phyloP scores from a whole-genome alignment of 2,888 invertebrate species.

The Merodon equestris region DNA sequence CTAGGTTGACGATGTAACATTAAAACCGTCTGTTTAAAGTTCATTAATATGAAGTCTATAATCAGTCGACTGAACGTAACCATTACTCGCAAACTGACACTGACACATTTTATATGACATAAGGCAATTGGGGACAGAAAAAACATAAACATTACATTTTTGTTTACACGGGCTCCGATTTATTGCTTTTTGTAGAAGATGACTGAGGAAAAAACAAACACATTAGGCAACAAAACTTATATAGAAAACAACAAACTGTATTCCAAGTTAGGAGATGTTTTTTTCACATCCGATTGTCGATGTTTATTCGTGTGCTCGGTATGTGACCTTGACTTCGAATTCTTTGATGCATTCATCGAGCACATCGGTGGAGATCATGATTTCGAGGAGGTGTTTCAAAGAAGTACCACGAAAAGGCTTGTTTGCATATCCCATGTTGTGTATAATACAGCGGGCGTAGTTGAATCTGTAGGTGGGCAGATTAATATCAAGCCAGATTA shows the following conservation, averaged over 20 bases:
- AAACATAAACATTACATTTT: too few relatives aligned
- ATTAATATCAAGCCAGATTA: too few relatives aligned
- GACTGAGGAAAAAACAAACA: slow-evolving; percentile 9
- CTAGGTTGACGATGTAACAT: too few relatives aligned
- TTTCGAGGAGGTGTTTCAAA: slow-evolving; percentile 29
- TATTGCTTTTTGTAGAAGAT: slow-evolving; percentile 6
- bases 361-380: slow-evolving; percentile 33
- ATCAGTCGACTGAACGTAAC: too few relatives aligned
- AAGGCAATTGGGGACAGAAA: too few relatives aligned
- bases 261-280: slow-evolving; percentile 41
- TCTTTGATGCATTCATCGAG: slow-evolving; percentile 35
- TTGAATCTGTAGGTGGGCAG: slow-evolving; percentile 21
- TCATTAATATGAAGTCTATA: too few relatives aligned
- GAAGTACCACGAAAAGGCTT: slow-evolving; percentile 10
- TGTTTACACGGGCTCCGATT: too few relatives aligned
- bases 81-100: too few relatives aligned
- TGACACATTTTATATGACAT: too few relatives aligned
- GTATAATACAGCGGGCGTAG: neutral
- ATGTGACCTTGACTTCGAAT: slow-evolving; percentile 35
- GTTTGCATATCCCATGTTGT: slow-evolving; percentile 35
- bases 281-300: slow-evolving; percentile 32
- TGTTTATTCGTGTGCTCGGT: slow-evolving; percentile 35
- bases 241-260: slow-evolving; percentile 39
- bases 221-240: neutral
- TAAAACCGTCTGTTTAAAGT: too few relatives aligned